phyloP scores from a whole-genome alignment of 2,113 vertebrate genomes.

The Hippocampus comes region DNA sequence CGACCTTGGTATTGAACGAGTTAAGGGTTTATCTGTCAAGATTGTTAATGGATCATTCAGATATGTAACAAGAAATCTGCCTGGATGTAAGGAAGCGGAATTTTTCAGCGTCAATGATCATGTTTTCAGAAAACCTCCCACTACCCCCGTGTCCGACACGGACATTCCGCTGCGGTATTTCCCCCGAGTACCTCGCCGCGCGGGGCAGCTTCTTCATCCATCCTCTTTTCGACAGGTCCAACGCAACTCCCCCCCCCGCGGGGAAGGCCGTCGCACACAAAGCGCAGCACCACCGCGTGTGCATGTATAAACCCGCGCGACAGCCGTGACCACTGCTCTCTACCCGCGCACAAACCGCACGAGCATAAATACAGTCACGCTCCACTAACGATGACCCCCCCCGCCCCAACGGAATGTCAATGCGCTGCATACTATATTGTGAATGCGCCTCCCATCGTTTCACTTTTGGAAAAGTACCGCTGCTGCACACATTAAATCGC shows the following conservation, averaged over 20 bases:
- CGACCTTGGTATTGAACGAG: too few relatives aligned
- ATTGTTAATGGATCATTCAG: slow-evolving; percentile 66
- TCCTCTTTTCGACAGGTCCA: slow-evolving; percentile 66
- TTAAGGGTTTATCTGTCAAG: not conserved
- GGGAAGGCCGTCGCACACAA: slow-evolving; percentile 47
- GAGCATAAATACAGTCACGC: slow-evolving; percentile 57
- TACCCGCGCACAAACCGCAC: slow-evolving; percentile 32
- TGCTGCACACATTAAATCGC: not conserved
- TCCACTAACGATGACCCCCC: slow-evolving; percentile 55
- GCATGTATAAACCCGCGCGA: slow-evolving; percentile 34
- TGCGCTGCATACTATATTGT: slow-evolving; percentile 50
- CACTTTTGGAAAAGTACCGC: slow-evolving; percentile 26
- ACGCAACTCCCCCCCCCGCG: slow-evolving; percentile 27
- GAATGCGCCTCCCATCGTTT: slow-evolving; percentile 48
- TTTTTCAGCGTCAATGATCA: not conserved
- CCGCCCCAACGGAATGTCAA: slow-evolving; percentile 36
- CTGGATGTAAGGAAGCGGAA: slow-evolving; percentile 39
- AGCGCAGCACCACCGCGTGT: slow-evolving; percentile 26
- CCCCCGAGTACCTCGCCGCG: slow-evolving; percentile 65
- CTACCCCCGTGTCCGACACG: too few relatives aligned
- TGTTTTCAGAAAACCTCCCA: too few relatives aligned
- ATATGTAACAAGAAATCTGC: slow-evolving; percentile 47
- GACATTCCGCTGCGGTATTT: slow-evolving; percentile 43
- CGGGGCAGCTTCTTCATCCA: slow-evolving; percentile 70
- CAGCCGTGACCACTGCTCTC: slow-evolving; percentile 47